Evolutionary conservation across 2,888 invertebrate species (phyloP), one percentile per base, ranked within the genome.

Genomic region (Tachina fera): DNA sequence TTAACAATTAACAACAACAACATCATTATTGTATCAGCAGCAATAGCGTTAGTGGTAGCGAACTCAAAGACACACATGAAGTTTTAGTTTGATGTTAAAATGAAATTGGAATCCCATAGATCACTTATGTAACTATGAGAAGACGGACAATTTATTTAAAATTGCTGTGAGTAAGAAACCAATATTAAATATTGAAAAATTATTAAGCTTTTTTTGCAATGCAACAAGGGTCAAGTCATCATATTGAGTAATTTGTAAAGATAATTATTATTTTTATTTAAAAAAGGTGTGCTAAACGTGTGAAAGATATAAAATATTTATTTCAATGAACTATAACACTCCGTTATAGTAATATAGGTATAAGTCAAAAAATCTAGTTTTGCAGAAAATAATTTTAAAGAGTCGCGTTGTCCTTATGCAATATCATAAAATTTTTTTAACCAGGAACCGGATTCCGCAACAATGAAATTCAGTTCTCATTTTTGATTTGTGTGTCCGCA

Each of bases 281-380:
- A 76, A 68, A 9, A 65, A 84, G 83, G 79, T 79, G 79, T 75
- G 79, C 63, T 61, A 22, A 71, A 63, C 78, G 78, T 83, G 70
- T 75, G 58, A 75, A 71, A 80, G 60, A 78, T 39, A n/a, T 10
- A 53, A 49, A 81, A 19, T 56, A 58, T 75, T 45, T 63, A 39
- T 31, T 11, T 31, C 0, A 31, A 31, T 0, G 31, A 31, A 31
- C 31, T 6, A 31, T 6, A 31, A 6, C 31, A 31, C 31, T 31
- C 31, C 31, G 5, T 31, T 31, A 31, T 6, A 31, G 31, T 6
- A 6, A 31, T 6, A 31, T 6, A 31, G 5, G 6, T 31, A 31
- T 31, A 31, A 31, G 0, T 31, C 31, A 31, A 5, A 6, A 31
- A 6, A 31, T 2, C 31, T 31, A 31, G 31, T 31, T 31, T 31